Percentiles rank a stretch among this genome's conserved stretches.
These are phyloP conservation scores for Selenia dentaria DNA, from an alignment of 2,888 invertebrate species.

Conservation along the genomic window DNA sequence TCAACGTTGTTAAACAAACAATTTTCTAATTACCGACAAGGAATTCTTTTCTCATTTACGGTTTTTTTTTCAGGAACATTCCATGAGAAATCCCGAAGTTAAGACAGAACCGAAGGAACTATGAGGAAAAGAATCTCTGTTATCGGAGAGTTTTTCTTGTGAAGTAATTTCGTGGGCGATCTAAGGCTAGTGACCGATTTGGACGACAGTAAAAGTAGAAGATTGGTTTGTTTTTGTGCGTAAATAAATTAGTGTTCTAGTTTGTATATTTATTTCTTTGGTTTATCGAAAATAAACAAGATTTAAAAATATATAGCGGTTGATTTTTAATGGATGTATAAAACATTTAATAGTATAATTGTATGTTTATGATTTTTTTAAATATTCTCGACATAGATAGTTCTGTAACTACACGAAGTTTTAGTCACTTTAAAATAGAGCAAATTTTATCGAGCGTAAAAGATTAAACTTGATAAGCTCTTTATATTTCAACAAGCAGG, in stretches of 20 bases:
- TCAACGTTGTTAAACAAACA: constrained; percentile 36
- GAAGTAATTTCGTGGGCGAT: constrained; percentile 17
- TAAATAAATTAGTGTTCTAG: constrained; percentile 5
- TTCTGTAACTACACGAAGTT: too few relatives aligned
- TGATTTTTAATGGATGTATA: too few relatives aligned
- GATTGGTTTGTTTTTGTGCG: constrained; percentile 7
- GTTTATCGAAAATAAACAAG: too few relatives aligned
- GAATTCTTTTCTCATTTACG: constrained; percentile 28
- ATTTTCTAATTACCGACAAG: constrained; percentile 31
- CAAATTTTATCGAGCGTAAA: too few relatives aligned
- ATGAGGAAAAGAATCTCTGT: constrained; percentile 8
- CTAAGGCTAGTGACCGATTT: constrained; percentile 20
- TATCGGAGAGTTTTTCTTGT: constrained; percentile 10
- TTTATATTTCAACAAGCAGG: too few relatives aligned
- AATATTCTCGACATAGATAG: too few relatives aligned
- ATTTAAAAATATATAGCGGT: too few relatives aligned
- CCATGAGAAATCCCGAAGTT: constrained; percentile 24
- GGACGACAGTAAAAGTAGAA: constrained; percentile 8
- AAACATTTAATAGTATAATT: too few relatives aligned
- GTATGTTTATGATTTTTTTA: too few relatives aligned
- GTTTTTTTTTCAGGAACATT: constrained; percentile 26
- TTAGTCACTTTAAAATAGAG: too few relatives aligned
- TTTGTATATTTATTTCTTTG: constrained; percentile 2
- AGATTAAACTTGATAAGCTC: too few relatives aligned
- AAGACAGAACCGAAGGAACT: background rate